Evolutionary conservation across 2,797 vertebrate species (phyloP), one percentile per base, ranked within the genome.

Genomic region (Clarias pachynema): DNA sequence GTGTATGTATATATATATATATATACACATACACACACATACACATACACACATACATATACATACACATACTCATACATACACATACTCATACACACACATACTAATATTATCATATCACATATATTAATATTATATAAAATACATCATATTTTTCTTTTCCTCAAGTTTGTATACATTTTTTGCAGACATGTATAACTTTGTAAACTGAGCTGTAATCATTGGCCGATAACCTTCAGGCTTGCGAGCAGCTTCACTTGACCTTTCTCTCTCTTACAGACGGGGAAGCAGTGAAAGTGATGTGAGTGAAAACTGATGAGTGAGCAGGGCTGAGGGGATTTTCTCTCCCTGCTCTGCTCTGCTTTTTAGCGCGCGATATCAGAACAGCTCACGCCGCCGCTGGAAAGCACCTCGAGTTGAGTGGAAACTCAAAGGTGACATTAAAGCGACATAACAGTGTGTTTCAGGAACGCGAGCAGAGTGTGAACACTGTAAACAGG

Each of bases 371-470:
- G 12, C 44, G 9, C 20, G 7, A 56, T 77, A 59, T 57, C 40
- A 79, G 78, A 60, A 49, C n/a, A 69, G 65, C 12, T 86, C 66
- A 22, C 72, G 56, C 0, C 7, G 20, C 26, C 63, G 53, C 56
- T 5, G 89, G 84, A 88, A 89, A 87, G 63, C 69, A 86, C 81
- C 72, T 40, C 5, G 12, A 5, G 65, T 44, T 20, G 9, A 73
- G 34, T 73, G 65, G 62, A 79, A 86, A 86, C 63, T 57, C 81
- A 63, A 6, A 44, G 29, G 63, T 85, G 74, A 86, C 79, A 53
- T 82, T 69, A 65, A 84, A 74, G 63, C 63, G 10, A 78, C 34
- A 44, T 5, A 49, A 69, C 4, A 2, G 70, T 31, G 34, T 16
- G 15, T 62, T 40, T 80, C 68, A 60, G 31, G n/a, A 69, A 68